Conservation (phyloP, 2,888 invertebrate genomes). For the Sesia apiformis region DNA sequence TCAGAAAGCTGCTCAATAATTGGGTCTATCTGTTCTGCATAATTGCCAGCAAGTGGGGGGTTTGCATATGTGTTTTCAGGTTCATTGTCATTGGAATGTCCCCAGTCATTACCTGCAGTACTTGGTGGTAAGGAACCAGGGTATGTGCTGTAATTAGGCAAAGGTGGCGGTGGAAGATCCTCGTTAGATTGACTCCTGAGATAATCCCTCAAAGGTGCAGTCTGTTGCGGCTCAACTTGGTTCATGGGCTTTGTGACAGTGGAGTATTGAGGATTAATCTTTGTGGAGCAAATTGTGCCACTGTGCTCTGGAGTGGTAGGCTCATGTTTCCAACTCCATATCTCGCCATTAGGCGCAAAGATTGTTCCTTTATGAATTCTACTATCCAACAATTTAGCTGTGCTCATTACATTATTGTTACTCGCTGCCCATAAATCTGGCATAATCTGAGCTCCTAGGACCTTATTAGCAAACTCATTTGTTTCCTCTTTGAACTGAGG, state of each 20-base stretch:
- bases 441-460: conserved; percentile 59
- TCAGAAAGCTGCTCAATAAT: conserved; percentile 55
- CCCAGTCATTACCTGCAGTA: conserved; percentile 29
- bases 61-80: conserved; percentile 16
- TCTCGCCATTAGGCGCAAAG: conserved; percentile 68
- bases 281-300: conserved; percentile 60
- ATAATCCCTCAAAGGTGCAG: conserved; percentile 57
- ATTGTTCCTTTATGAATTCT: conserved; percentile 66
- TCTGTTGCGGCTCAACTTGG: conserved; percentile 61
- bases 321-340: conserved; percentile 71
- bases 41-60: conserved; percentile 12
- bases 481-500: conserved; percentile 72
- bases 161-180: conserved; percentile 50
- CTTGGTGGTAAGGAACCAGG: conserved; percentile 38
- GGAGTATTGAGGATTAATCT: conserved; percentile 63
- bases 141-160: conserved; percentile 64
- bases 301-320: conserved; percentile 63
- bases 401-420: conserved; percentile 59
- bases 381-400: conserved; percentile 52
- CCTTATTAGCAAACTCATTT: conserved; percentile 63
- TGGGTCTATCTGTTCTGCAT: conserved; percentile 43
- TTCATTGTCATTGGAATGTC: conserved; percentile 25
- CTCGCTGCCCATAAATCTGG: conserved; percentile 51
- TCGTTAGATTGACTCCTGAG: conserved; percentile 52
- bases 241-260: conserved; percentile 57